These are phyloP conservation scores for Temnothorax longispinosus DNA, from an alignment of 1,140 invertebrate species.

Conservation along the genomic window DNA sequence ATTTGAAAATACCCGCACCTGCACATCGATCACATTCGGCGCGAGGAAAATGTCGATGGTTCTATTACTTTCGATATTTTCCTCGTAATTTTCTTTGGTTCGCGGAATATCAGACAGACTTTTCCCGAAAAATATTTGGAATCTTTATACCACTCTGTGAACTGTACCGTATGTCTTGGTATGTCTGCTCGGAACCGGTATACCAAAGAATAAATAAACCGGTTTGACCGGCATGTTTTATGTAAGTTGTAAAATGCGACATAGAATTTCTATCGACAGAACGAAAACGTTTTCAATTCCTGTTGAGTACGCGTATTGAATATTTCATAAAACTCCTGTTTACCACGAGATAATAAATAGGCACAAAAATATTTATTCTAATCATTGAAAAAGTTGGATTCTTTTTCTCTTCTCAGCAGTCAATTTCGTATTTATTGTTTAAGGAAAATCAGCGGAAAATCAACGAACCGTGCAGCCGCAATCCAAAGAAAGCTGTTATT, in stretches of 20 bases:
- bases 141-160: neutral
- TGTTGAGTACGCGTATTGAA: neutral
- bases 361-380: neutral
- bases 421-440: constrained; percentile 51
- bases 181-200: neutral
- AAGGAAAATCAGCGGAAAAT: constrained; percentile 80
- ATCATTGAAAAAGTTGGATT: neutral
- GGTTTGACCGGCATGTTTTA: constrained; percentile 38
- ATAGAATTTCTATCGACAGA: neutral
- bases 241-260: constrained; percentile 20
- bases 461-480: constrained; percentile 64
- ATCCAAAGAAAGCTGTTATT: constrained; percentile 84
- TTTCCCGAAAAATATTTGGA: neutral
- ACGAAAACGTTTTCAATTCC: neutral
- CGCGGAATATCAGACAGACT: neutral
- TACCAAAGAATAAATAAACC: constrained; percentile 37
- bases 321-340: neutral
- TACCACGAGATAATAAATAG: neutral
- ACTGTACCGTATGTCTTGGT: neutral
- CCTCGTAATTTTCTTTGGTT: neutral
- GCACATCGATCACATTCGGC: neutral
- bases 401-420: neutral
- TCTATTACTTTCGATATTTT: neutral
- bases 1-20: neutral
- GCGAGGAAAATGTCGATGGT: neutral